phyloP scores from a whole-genome alignment of 2,797 vertebrate genomes.

The Fratercula arctica region DNA sequence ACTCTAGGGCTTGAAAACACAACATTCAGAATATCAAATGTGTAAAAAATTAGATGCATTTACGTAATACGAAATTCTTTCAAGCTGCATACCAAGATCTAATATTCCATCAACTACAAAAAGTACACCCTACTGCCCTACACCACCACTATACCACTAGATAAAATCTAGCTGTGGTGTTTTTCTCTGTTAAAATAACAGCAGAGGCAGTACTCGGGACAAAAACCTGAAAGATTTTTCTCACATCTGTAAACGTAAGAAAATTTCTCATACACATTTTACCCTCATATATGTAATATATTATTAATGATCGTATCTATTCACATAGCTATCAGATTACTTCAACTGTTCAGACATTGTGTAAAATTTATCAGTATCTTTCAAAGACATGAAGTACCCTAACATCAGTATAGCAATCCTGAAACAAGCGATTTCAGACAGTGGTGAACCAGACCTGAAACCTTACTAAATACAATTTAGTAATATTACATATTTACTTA shows the following conservation, averaged over 20 bases:
- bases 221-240: neutral
- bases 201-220: neutral
- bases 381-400: neutral
- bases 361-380: neutral
- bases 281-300: neutral
- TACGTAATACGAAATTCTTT: neutral
- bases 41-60: neutral
- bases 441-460: neutral
- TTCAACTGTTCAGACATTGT: neutral
- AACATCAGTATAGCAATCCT: neutral
- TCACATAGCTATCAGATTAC: neutral
- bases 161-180: neutral
- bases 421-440: neutral
- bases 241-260: neutral
- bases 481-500: neutral
- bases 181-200: neutral
- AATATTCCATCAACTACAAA: neutral
- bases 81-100: neutral
- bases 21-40: neutral
- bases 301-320: neutral
- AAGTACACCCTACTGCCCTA: neutral
- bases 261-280: neutral
- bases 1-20: neutral
- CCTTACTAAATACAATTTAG: neutral
- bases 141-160: neutral